These are phyloP conservation scores for Druceiella hillmani DNA, from an alignment of 2,888 invertebrate species.

Conservation along the genomic window DNA sequence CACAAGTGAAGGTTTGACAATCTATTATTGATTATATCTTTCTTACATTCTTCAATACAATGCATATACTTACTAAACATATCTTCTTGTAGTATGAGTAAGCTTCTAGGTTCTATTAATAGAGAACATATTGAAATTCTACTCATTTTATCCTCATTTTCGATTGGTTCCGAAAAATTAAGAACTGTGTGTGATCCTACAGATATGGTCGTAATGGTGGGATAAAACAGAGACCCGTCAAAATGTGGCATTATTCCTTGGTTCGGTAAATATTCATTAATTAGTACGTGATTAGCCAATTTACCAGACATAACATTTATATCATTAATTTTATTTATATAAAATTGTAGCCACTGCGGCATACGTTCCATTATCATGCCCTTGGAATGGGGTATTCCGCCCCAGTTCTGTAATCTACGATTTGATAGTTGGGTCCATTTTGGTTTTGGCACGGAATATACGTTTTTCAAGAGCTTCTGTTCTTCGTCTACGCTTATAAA, in stretches of 20 bases:
- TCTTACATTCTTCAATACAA: slow-evolving; percentile 67
- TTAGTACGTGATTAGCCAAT: slow-evolving; percentile 85
- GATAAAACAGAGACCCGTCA: slow-evolving; percentile 92
- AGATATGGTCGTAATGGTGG: slow-evolving; percentile 87
- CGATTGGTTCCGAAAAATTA: slow-evolving; percentile 64
- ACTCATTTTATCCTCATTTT: slow-evolving; percentile 33
- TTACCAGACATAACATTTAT: slow-evolving; percentile 66
- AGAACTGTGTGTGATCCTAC: slow-evolving; percentile 89
- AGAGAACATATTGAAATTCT: slow-evolving; percentile 59
- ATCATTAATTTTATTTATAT: slow-evolving; percentile 63
- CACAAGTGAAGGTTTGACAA: slow-evolving; percentile 64
- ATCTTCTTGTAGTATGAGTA: slow-evolving; percentile 76
- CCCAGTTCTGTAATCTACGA: slow-evolving; percentile 95
- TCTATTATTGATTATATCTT: slow-evolving; percentile 57
- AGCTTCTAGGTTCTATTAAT: slow-evolving; percentile 80
- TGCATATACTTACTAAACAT: slow-evolving; percentile 84
- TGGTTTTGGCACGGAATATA: slow-evolving; percentile 80
- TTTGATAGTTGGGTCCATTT: slow-evolving; percentile 94
- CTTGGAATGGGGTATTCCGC: slow-evolving; percentile 88
- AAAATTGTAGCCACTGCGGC: slow-evolving; percentile 76
- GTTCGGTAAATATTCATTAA: slow-evolving; percentile 90
- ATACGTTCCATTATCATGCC: slow-evolving; percentile 91
- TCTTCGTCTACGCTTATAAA: slow-evolving; percentile 77
- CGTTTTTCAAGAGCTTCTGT: slow-evolving; percentile 60
- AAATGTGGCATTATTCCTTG: slow-evolving; percentile 98